Conservation (phyloP, 2,888 invertebrate genomes). For the Frankliniella intonsa region DNA sequence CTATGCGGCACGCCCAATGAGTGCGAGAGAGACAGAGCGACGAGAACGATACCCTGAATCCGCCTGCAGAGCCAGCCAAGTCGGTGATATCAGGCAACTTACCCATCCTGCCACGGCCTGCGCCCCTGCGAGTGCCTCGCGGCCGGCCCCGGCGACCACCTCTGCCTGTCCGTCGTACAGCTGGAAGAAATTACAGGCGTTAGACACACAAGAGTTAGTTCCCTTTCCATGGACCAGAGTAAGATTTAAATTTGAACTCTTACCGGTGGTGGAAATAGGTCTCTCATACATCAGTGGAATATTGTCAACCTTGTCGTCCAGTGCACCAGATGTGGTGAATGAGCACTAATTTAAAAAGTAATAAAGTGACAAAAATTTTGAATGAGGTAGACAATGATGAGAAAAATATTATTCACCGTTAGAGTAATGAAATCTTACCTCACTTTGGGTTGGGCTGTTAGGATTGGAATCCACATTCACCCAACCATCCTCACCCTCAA, state of each 20-base stretch:
- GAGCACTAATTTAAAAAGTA: neutral
- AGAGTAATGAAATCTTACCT: slow-evolving; percentile 40
- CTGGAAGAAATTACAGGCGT: neutral
- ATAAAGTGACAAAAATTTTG: neutral
- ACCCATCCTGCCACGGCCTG: neutral
- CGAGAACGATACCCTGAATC: neutral
- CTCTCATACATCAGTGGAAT: neutral
- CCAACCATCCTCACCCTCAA: slow-evolving; percentile 42
- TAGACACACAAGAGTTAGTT: too few species aligned
- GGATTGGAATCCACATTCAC: slow-evolving; percentile 46
- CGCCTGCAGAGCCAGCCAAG: neutral
- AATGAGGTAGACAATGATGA: neutral
- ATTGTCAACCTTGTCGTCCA: neutral
- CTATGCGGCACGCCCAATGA: neutral
- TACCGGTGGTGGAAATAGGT: neutral
- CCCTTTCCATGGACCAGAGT: too few species aligned
- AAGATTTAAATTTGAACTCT: too few species aligned
- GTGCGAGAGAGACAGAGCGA: neutral
- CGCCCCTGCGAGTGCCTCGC: neutral
- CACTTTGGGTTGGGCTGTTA: slow-evolving; percentile 50
- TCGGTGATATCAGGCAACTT: neutral
- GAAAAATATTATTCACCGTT: neutral
- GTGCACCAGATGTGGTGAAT: neutral
- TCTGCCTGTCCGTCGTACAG: neutral
- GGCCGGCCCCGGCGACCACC: neutral